Evolutionary conservation across 2,888 invertebrate species (phyloP), one percentile per base, ranked within the genome.

Genomic region (Cynaeus angustus): DNA sequence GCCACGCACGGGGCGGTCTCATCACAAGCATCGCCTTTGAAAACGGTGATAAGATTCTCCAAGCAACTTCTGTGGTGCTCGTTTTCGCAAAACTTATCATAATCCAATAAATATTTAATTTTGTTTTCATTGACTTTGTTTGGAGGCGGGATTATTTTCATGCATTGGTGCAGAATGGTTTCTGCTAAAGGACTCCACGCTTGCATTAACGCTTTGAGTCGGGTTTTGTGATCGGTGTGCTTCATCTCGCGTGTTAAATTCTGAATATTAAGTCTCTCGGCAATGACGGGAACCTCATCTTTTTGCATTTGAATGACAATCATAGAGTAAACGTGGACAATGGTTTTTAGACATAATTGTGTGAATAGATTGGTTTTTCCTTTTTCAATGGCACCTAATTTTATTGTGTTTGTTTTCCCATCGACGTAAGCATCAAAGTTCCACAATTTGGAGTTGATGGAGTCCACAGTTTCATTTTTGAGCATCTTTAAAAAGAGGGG

Each of bases 341-440:
- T 88, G 79, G 96, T 97, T 79, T 97, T 97, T 70, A 99, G 86
- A 62, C 97, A 91, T 50, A 98, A 89, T 83, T 96, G 95, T 0
- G 96, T 95, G 86, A 98, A 99, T 74, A 99, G 86, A 0, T 97
- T 96, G 78, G 94, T 95, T 82, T 97, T 97, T 0, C 94, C 95
- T 83, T 95, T 96, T 75, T 93, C 94, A 84, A 95, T 94, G 3
- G 98, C 98, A 1, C 98, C 97, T 82, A 91, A 90, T 87, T 92
- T 88, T 52, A 96, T 92, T 64, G 91, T 88, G 85, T 96, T 97
- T 1, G 91, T 90, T 86, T 97, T 97, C 1, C 89, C 83, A 81
- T 96, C 94, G 46, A 96, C 88, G 83, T 94, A 99, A 85, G 89
- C 97, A 85, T 99, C 97, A 55, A 83, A 83, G 75, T 98, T 97